phyloP scores from a whole-genome alignment of 2,888 invertebrate species.

The Dicycla oo region DNA sequence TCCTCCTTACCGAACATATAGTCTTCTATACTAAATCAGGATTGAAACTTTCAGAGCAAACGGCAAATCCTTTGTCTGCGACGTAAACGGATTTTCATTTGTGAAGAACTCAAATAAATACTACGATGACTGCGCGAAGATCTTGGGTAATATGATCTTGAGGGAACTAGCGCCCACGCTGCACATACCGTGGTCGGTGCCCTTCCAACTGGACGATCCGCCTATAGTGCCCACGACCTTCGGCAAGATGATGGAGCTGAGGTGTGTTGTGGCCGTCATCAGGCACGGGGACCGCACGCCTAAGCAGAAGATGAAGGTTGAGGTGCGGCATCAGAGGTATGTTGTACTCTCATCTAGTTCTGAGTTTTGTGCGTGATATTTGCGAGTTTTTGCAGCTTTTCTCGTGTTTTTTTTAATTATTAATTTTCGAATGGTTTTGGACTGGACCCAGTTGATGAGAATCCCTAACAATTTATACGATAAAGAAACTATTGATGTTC shows the following conservation, averaged over 20 bases:
- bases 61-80: conserved; percentile 99
- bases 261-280: conserved; percentile 99
- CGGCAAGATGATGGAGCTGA: conserved; percentile 98
- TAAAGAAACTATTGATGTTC: too few relatives aligned
- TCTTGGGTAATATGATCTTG: conserved; percentile 99
- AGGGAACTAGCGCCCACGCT: conserved; percentile 98
- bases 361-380: neutral
- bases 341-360: conserved; percentile 57
- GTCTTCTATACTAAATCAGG: neutral
- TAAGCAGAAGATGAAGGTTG: conserved; percentile 99
- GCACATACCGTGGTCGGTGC: conserved; percentile 99
- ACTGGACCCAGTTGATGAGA: too few relatives aligned
- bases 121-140: conserved; percentile 99
- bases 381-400: too few relatives aligned
- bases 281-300: conserved; percentile 99
- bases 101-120: conserved; percentile 99
- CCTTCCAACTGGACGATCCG: conserved; percentile 99
- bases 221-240: conserved; percentile 99
- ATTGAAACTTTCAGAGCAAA: conserved; percentile 93
- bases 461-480: too few relatives aligned
- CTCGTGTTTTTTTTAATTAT: too few relatives aligned
- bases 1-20: too few relatives aligned
- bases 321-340: conserved; percentile 98
- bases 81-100: conserved; percentile 99
- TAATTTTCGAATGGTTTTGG: too few relatives aligned